A percentile compares a stretch with the other conserved stretches of the same genome.
These are phyloP conservation scores for Clitarchus hookeri DNA, from an alignment of 2,888 invertebrate genomes.

Conservation along the genomic window DNA sequence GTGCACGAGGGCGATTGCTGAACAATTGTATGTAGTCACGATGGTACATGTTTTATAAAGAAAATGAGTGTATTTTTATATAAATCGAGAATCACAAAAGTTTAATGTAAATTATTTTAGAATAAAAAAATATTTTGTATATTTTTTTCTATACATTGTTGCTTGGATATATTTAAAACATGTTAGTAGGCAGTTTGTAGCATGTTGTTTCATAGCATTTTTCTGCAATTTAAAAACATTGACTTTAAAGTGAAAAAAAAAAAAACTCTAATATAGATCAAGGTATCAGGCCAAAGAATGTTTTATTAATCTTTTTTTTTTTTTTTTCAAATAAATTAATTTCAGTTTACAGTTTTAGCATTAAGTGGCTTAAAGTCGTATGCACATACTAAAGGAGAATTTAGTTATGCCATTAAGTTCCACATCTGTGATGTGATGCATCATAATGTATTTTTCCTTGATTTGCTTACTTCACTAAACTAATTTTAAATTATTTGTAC, in stretches of 20 bases:
- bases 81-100: neutral
- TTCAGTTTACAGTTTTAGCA: neutral
- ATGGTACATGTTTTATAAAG: neutral
- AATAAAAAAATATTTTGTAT: neutral
- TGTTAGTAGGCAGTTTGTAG: neutral
- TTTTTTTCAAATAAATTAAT: neutral
- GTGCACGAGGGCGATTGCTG: neutral
- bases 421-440: neutral
- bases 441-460: neutral
- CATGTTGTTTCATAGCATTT: neutral
- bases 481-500: neutral
- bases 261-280: neutral
- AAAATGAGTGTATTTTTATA: neutral
- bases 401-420: neutral
- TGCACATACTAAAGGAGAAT: neutral
- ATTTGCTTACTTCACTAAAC: no score
- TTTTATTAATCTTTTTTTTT: no score
- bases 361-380: neutral
- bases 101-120: slow-evolving; percentile 3
- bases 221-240: neutral
- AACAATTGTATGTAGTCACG: slow-evolving; percentile 6
- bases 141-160: neutral
- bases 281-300: neutral
- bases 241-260: neutral
- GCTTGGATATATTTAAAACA: neutral